Percentiles rank a stretch among this genome's conserved stretches.
These are phyloP conservation scores for Parasteatoda lunata DNA, from an alignment of 2,888 invertebrate genomes.

Conservation along the genomic window DNA sequence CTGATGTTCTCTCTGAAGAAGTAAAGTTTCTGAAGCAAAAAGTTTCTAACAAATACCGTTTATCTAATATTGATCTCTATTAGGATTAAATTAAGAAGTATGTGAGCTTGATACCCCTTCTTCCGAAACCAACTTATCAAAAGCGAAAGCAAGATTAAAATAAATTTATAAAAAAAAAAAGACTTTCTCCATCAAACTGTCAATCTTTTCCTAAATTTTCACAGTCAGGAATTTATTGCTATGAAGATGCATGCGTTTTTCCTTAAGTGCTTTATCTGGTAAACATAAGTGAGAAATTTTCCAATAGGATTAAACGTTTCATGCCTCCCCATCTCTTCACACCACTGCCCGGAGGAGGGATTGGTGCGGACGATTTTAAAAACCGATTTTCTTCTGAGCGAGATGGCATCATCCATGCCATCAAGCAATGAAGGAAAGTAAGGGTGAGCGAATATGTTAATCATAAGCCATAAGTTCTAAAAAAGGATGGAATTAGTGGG, in stretches of 20 bases:
- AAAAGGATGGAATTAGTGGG: conserved; percentile 44
- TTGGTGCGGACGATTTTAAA: conserved; percentile 45
- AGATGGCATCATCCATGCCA: conserved; percentile 57
- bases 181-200: conserved; percentile 38
- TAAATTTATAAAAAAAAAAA: conserved; percentile 5
- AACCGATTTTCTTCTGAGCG: conserved; percentile 50
- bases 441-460: conserved; percentile 56
- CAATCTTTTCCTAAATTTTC: conserved; percentile 28
- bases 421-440: conserved; percentile 47
- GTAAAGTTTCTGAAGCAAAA: too few species aligned
- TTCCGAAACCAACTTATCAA: conserved; percentile 1
- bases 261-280: conserved; percentile 55
- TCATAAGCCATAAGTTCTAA: conserved; percentile 61
- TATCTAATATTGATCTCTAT: conserved; percentile 4
- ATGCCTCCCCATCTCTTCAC: background rate
- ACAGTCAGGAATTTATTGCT: conserved; percentile 8
- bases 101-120: conserved; percentile 19
- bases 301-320: conserved; percentile 56
- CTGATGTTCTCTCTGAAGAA: too few species aligned
- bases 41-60: background rate
- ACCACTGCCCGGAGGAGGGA: background rate
- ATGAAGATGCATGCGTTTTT: conserved; percentile 9
- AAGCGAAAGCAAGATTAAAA: too few species aligned
- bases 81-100: conserved; percentile 39
- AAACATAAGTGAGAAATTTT: conserved; percentile 59